A percentile compares a stretch with the other conserved stretches of the same genome.
Evolutionary conservation across 2,113 vertebrate species (phyloP).

Genomic region (Siniperca chuatsi): DNA sequence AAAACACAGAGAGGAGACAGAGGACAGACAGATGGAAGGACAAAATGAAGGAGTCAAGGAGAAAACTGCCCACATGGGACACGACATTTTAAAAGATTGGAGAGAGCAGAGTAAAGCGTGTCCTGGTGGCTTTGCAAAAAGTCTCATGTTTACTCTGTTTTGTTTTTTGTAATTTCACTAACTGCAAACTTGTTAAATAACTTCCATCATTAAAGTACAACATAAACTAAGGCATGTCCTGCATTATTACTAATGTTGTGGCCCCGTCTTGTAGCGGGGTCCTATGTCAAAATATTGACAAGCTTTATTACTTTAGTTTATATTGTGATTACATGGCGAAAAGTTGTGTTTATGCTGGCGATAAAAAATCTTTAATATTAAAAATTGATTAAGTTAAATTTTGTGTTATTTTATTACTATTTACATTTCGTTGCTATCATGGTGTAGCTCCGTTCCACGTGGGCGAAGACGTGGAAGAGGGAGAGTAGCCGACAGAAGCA

Average conservation of each 20-base stretch:
- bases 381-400: too few relatives aligned
- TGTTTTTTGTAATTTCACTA: background rate
- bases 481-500: too few relatives aligned
- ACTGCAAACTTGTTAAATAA: background rate
- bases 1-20: conserved; percentile 5
- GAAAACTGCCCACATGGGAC: background rate
- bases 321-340: too few relatives aligned
- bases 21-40: background rate
- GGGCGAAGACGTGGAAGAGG: too few relatives aligned
- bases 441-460: too few relatives aligned
- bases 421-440: too few relatives aligned
- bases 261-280: too few relatives aligned
- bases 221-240: background rate
- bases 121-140: background rate
- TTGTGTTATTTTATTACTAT: too few relatives aligned
- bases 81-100: background rate
- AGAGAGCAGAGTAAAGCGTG: background rate
- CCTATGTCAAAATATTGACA: background rate
- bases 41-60: background rate
- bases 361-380: too few relatives aligned
- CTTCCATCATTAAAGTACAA: background rate
- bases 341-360: too few relatives aligned
- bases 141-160: background rate
- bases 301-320: background rate
- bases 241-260: background rate